Base-by-base conservation (phyloP, 2,113 vertebrate species). In the Geococcyx californianus region DNA sequence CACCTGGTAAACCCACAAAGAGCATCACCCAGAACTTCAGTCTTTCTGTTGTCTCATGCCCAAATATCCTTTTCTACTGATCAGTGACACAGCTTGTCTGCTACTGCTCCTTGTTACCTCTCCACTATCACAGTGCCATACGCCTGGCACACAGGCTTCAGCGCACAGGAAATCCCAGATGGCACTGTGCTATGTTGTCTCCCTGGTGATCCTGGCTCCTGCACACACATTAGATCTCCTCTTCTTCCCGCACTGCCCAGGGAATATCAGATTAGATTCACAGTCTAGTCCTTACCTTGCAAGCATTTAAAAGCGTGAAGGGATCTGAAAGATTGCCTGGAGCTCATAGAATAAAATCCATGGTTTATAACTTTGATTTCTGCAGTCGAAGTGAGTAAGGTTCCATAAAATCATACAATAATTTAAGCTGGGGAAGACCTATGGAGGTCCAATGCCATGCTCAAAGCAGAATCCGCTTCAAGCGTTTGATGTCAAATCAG, bases 151-250 rank as follows among this genome's bases (percentile, higher is more conserved):
- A 18, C 6, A 7, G 56, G 42, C 44, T 81, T 10, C 44, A 13
- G 38, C 2, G 4, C 69, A 3, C 4, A 47, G 93, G 72, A 64
- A 93, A 58, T 20, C 47, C 58, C 85, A 17, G 45, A 6, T 2
- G 0, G 8, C 72, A n/a, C 42, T 0, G 1, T 34, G 54, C 51
- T 49, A 36, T 5, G 1, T n/a, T n/a, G 51, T 84, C 3, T 36
- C 49, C 51, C 60, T 45, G 42, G 56, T 88, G 86, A 44, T 24
- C 20, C 16, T 7, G 3, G 34, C 40, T 68, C 49, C 79, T 42
- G 40, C n/a, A 42, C 51, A 31, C 21, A 23, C 26, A 9, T 15
- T 1, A 36, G 18, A 31, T 34, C 36, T 88, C 54, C 44, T 72
- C 79, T 62, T 49, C 33, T 64, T 68, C 77, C 68, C 11, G 0